Base-by-base conservation (phyloP, 1,140 invertebrate species). In the Drosophila takahashii region DNA sequence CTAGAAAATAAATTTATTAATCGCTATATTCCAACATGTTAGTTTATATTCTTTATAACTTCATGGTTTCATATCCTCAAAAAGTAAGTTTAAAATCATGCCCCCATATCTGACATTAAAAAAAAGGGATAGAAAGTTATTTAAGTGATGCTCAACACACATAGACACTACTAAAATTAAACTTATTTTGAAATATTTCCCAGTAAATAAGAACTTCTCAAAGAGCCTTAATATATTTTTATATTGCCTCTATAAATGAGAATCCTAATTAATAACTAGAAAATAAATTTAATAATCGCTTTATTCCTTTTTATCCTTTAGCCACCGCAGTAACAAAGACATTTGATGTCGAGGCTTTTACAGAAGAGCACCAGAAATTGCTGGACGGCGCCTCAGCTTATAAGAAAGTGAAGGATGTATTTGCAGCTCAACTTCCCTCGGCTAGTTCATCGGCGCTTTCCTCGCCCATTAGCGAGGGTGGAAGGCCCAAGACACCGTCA, bases 251-350 rank as follows among this genome's bases (percentile, higher is more conserved):
- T 22, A 22, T 22, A 22, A 22, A 22, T 22, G 1, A 22, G 22
- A 22, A 22, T 22, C 22, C 22, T 22, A 22, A 29, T 9, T 8
- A 8, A 1, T 32, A 9, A 8, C 7, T 32, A 32, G 29, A 32
- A 1, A 32, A 32, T 7, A 32, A 9, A 9, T 9, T 15, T 41
- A 41, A 8, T 8, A 16, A 39, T 5, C 8, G 29, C 39, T 8
- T 27, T 22, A 4, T 6, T 4, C 3, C 15, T 9, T 6, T 27
- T 11, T 27, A 11, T 16, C 10, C 1, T 29, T 26, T 27, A 92
- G 90, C 51, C 3, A 91, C 90, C 0, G 69, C 83, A 6, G 67
- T 42, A 8, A 90, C 90, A 0, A 59, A 66, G n/a, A 15, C 42
- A 0, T 91, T 91, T 26, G 60, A 89, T 52, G n/a, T 64, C 0